Conservation (phyloP, 2,797 vertebrate species). For the Liasis olivaceus region DNA sequence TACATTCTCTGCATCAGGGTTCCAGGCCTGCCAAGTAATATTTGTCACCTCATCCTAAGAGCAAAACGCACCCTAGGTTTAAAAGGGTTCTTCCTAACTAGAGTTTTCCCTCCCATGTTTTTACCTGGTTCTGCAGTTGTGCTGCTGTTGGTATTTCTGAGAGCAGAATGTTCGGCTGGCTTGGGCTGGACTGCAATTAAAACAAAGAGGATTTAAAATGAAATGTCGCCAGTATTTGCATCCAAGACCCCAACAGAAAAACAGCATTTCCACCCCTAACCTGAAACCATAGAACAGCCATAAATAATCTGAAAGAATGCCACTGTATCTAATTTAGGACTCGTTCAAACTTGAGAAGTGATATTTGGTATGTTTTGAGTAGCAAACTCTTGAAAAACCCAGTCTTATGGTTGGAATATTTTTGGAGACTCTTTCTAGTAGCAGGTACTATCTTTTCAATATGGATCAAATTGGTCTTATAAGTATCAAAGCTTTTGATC, state of each 20-base stretch:
- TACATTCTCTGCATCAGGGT: neutral
- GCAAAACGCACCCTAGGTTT: neutral
- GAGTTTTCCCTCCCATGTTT: rapidly evolving
- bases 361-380: neutral
- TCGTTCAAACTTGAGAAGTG: neutral
- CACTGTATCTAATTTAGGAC: neutral
- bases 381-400: neutral
- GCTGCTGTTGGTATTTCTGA: neutral
- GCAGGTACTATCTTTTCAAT: neutral
- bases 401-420: neutral
- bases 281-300: neutral
- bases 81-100: neutral
- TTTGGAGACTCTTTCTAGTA: neutral
- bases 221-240: neutral
- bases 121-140: neutral
- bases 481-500: neutral
- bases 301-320: neutral
- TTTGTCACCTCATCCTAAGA: neutral
- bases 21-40: neutral
- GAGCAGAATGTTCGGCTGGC: rapidly evolving
- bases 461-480: neutral
- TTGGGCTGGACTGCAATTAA: neutral
- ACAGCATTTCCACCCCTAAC: neutral
- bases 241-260: neutral
- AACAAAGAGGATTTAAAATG: neutral